These are phyloP conservation scores for Python bivittatus DNA, from an alignment of 2,113 vertebrate genomes.

Conservation along the genomic window DNA sequence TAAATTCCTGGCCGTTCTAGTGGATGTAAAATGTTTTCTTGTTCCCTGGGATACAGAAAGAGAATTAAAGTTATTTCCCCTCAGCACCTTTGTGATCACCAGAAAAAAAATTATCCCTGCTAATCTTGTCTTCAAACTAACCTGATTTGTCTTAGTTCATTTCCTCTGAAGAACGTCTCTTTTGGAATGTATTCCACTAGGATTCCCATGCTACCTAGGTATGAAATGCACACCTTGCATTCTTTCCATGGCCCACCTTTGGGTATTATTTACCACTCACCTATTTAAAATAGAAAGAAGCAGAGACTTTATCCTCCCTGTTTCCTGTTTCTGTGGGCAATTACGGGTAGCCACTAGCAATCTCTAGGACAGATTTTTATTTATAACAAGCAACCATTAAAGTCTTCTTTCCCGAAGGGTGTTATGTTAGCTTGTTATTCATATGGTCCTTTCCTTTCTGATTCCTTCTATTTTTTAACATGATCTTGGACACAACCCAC, in stretches of 20 bases:
- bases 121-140: constrained; percentile 21
- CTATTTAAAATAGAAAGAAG: neutral
- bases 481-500: neutral
- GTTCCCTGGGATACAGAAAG: constrained; percentile 31
- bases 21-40: constrained; percentile 19
- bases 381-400: neutral
- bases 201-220: neutral
- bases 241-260: neutral
- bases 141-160: constrained; percentile 6
- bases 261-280: neutral
- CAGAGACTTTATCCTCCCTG: neutral
- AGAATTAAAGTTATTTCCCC: constrained; percentile 31
- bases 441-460: neutral
- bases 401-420: neutral
- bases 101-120: neutral
- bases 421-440: neutral
- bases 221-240: neutral
- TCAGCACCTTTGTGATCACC: constrained; percentile 20
- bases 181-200: neutral
- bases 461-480: neutral
- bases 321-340: neutral
- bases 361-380: neutral
- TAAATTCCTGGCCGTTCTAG: constrained; percentile 7
- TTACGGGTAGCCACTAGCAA: neutral
- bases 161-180: neutral